Evolutionary conservation across 2,888 invertebrate genomes (phyloP).

Genomic region (Drosophila dives): DNA sequence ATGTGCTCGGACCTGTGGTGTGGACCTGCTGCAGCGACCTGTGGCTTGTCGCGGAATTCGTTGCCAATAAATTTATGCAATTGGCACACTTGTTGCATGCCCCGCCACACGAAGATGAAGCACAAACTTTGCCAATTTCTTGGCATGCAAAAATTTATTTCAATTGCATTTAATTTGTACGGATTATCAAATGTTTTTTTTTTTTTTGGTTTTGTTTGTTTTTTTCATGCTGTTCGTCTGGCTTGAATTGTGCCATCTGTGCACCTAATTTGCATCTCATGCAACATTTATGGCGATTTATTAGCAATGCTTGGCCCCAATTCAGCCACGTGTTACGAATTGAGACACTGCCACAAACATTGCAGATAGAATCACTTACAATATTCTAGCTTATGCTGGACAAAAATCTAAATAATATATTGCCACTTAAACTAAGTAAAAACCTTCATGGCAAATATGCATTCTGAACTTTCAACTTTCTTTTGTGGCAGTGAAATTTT

Average conservation of each 20-base stretch:
- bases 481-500: background rate
- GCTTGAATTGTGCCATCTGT: constrained; percentile 3
- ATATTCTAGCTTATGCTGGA: background rate
- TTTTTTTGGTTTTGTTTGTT: background rate
- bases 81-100: constrained; percentile 75
- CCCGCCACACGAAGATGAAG: constrained; percentile 10
- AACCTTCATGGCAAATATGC: background rate
- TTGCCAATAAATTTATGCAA: constrained; percentile 79
- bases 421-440: background rate
- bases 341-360: background rate
- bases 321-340: constrained; percentile 47
- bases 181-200: constrained; percentile 63
- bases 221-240: constrained; percentile 19
- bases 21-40: constrained; percentile 35
- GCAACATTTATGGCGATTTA: constrained; percentile 70
- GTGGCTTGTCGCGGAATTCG: constrained; percentile 48
- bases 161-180: constrained; percentile 77
- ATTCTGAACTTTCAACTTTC: background rate
- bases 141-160: constrained; percentile 73
- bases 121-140: constrained; percentile 57
- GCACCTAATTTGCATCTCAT: constrained; percentile 53
- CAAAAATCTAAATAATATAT: background rate
- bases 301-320: constrained; percentile 58
- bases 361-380: background rate
- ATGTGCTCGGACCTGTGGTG: constrained; percentile 12